These are phyloP conservation scores for Harlomillsia oculata DNA, from an alignment of 1,140 invertebrate genomes.

Conservation along the genomic window DNA sequence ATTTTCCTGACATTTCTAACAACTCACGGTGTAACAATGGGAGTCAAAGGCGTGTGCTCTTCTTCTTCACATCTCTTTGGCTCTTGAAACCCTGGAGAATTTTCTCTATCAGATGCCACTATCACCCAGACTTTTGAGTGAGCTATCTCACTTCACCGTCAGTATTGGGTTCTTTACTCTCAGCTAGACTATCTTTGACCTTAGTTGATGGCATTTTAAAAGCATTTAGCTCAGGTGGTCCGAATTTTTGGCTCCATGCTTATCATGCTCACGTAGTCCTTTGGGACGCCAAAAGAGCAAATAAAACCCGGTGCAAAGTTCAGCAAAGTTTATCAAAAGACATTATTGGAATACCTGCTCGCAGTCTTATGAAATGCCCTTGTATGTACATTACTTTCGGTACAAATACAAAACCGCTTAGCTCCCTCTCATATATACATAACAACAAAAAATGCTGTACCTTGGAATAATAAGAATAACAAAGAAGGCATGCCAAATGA, in stretches of 20 bases:
- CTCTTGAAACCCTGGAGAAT: background rate
- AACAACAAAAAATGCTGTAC: too few species aligned
- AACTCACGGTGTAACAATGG: constrained; percentile 24
- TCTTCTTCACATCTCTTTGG: constrained; percentile 14
- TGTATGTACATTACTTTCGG: too few species aligned
- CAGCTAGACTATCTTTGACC: constrained; percentile 17
- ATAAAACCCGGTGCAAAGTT: constrained; percentile 27
- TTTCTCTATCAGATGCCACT: constrained; percentile 16
- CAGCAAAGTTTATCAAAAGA: constrained; percentile 17
- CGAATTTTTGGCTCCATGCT: constrained; percentile 13
- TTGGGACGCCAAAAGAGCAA: constrained; percentile 20
- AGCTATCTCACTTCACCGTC: background rate
- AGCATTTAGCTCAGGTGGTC: constrained; percentile 27
- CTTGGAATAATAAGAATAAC: too few species aligned
- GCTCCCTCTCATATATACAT: too few species aligned
- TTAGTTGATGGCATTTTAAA: constrained; percentile 32
- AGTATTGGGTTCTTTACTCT: background rate
- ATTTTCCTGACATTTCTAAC: constrained; percentile 29
- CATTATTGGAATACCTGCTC: constrained; percentile 1
- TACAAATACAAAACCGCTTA: too few species aligned
- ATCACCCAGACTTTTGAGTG: constrained; percentile 5
- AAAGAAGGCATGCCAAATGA: too few species aligned
- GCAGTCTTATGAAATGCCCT: too few species aligned
- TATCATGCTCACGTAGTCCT: constrained; percentile 14
- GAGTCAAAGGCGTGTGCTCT: constrained; percentile 29